A percentile compares a stretch with the other conserved stretches of the same genome.
Evolutionary conservation across 1,140 invertebrate species (phyloP).

Genomic region (Ptiloglossa arizonensis): DNA sequence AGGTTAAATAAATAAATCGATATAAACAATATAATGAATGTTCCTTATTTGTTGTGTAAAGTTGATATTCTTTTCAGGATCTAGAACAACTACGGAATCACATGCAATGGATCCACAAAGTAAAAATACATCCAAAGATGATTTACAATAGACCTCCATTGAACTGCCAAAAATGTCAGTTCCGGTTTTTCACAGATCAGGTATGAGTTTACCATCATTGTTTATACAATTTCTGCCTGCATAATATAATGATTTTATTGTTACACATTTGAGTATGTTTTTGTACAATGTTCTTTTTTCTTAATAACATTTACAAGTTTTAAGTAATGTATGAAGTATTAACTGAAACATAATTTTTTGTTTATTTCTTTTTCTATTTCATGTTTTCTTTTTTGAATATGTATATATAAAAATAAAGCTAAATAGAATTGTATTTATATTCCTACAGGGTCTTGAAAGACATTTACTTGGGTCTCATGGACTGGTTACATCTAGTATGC

Average conservation of each 20-base stretch:
- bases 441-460: constrained; percentile 91
- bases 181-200: constrained; percentile 90
- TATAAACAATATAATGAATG: background rate
- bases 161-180: constrained; percentile 98
- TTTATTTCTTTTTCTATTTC: background rate
- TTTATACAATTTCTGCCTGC: background rate
- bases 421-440: background rate
- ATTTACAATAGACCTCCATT: constrained; percentile 96
- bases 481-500: constrained; percentile 96
- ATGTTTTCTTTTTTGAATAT: background rate
- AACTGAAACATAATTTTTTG: constrained; percentile 2
- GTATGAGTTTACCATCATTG: constrained; percentile 60
- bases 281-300: background rate
- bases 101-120: constrained; percentile 98
- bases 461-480: constrained; percentile 96
- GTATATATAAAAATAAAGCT: background rate
- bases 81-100: constrained; percentile 95
- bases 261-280: background rate
- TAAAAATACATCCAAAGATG: constrained; percentile 98
- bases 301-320: no score
- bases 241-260: background rate
- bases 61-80: constrained; percentile 82
- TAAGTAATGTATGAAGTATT: no score
- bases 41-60: background rate
- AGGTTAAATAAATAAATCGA: background rate